Evolutionary conservation across 2,888 invertebrate genomes (phyloP).

Genomic region (Aricia artaxerxes): DNA sequence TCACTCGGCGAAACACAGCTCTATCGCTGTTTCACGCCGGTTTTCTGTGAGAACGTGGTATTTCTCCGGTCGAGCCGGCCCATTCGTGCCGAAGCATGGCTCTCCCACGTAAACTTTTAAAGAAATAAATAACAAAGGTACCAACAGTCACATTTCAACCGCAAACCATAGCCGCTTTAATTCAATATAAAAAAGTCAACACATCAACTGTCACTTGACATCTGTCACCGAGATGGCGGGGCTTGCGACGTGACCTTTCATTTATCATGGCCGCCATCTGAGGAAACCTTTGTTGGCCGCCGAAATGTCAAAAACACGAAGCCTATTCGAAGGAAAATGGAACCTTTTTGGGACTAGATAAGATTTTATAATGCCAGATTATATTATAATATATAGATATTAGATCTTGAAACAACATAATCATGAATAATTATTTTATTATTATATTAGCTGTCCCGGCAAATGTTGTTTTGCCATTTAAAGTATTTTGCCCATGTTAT

Average conservation of each 20-base stretch:
- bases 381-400: background rate
- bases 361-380: background rate
- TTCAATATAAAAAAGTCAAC: conserved; percentile 19
- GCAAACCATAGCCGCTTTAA: background rate
- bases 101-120: background rate
- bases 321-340: background rate
- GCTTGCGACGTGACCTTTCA: background rate
- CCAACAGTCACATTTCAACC: background rate
- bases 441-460: no score
- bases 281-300: background rate
- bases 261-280: conserved; percentile 7
- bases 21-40: no score
- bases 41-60: no score
- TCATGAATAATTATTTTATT: no score
- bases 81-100: no score
- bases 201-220: conserved; percentile 12
- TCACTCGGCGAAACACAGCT: no score
- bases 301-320: conserved; percentile 5
- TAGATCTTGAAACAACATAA: no score
- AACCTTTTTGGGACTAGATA: background rate
- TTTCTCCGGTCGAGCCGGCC: no score
- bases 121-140: background rate
- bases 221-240: background rate
- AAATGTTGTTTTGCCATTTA: no score
- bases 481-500: no score